Conservation (phyloP, 2,113 vertebrate species). For the Peromyscus californicus region DNA sequence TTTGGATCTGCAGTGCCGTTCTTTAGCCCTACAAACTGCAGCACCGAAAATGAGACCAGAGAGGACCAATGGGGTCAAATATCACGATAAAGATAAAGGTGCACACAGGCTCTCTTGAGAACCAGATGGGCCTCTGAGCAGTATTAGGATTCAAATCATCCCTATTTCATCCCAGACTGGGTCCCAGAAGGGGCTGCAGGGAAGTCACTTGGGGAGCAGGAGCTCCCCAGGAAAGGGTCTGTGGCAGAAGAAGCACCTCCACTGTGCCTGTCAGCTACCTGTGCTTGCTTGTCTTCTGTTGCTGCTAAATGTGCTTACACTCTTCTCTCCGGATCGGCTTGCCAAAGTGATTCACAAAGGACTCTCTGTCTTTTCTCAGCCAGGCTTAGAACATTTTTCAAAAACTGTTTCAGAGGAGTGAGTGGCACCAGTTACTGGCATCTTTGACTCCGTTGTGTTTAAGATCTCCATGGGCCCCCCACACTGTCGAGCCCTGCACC, state of each 20-base stretch:
- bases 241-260: not conserved
- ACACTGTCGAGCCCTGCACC: accelerated
- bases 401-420: not conserved
- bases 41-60: not conserved
- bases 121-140: accelerated
- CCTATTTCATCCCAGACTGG: too few species aligned
- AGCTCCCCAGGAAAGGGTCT: accelerated
- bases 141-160: not conserved
- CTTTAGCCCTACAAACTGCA: not conserved
- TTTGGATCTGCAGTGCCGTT: not conserved
- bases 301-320: not conserved
- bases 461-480: accelerated
- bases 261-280: accelerated
- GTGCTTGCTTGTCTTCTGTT: not conserved
- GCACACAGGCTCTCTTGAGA: accelerated
- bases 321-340: not conserved
- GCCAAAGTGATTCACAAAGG: not conserved
- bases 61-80: not conserved
- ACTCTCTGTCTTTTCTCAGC: not conserved
- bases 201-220: not conserved
- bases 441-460: accelerated
- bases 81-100: accelerated
- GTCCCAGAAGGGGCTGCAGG: not conserved
- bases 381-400: not conserved
- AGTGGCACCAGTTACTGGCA: not conserved